Conservation (phyloP, 2,113 vertebrate genomes). For the Istiophorus platypterus region DNA sequence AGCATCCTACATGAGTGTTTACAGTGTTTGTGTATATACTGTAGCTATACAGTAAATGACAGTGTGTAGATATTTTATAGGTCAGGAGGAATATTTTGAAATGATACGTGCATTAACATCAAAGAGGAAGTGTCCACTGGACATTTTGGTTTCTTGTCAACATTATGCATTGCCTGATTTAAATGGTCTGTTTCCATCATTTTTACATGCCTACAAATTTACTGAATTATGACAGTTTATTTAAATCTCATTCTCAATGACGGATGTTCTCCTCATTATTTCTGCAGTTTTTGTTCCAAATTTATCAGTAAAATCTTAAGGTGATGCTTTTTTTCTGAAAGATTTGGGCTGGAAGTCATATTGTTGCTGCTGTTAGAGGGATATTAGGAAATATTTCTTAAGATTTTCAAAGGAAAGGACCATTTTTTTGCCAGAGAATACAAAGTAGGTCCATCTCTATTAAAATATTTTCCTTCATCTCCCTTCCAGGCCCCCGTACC, state of each 20-base stretch:
- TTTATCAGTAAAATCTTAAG: neutral
- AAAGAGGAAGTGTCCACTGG: no score
- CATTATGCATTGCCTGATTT: no score
- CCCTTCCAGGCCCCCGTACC: neutral
- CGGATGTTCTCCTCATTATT: no score
- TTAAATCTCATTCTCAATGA: no score
- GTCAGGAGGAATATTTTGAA: neutral
- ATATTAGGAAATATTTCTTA: neutral
- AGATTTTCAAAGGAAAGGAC: neutral
- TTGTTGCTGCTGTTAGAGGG: neutral
- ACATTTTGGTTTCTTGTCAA: no score
- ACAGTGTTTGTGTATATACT: no score
- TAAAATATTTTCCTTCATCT: neutral
- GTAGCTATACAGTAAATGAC: neutral
- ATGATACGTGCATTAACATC: no score
- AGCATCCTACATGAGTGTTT: neutral
- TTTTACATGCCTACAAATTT: no score
- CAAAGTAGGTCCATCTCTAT: neutral
- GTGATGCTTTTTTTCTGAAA: neutral
- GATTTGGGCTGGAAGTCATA: neutral
- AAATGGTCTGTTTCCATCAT: no score
- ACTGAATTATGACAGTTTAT: no score
- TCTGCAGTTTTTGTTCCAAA: no score
- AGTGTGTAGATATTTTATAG: neutral
- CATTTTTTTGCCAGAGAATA: neutral